These are phyloP conservation scores for Sinocyclocheilus maitianheensis DNA, from an alignment of 2,113 vertebrate species.

Conservation along the genomic window DNA sequence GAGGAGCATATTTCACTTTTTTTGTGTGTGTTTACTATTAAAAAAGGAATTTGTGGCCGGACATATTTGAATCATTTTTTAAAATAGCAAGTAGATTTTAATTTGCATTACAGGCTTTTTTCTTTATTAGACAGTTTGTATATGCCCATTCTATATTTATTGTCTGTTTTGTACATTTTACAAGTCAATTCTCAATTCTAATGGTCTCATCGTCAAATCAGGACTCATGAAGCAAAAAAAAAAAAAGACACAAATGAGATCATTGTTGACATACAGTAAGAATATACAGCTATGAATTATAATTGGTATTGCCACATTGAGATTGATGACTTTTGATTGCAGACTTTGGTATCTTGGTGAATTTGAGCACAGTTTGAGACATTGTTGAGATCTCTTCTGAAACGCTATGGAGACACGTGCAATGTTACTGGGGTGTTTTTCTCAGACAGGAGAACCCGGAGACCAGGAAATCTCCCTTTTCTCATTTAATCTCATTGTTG, in stretches of 20 bases:
- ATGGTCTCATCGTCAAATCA: no score
- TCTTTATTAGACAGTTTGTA: neutral
- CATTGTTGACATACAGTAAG: neutral
- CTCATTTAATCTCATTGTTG: neutral
- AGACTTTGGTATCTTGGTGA: neutral
- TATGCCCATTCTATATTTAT: neutral
- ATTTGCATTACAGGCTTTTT: neutral
- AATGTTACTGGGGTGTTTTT: neutral
- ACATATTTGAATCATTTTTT: neutral
- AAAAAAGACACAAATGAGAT: neutral
- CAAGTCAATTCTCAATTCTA: no score
- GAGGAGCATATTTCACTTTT: neutral
- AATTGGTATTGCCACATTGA: no score
- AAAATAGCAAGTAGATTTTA: neutral
- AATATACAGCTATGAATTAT: neutral
- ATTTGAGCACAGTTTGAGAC: neutral
- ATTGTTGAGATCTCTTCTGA: neutral
- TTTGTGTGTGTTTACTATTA: conserved; percentile 3
- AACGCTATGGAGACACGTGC: neutral
- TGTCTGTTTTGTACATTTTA: neutral
- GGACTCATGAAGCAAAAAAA: neutral
- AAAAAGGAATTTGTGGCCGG: neutral
- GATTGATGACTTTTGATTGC: neutral
- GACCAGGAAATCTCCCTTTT: neutral
- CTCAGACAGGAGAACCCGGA: neutral